phyloP scores from a whole-genome alignment of 2,888 invertebrate genomes.

The Drosophila stalkeri region DNA sequence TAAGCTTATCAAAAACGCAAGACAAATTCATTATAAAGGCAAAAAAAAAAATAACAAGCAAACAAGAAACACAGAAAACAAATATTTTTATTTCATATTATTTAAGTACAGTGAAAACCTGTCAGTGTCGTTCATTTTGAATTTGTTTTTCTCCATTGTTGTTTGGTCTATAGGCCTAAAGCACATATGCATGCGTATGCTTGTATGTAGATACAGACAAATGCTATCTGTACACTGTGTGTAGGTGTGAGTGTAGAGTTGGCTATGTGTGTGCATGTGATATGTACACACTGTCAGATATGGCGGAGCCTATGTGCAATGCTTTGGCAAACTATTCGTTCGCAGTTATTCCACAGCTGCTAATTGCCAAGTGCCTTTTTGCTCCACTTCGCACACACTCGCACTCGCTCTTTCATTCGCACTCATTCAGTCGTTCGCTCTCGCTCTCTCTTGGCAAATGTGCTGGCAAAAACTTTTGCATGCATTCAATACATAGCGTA shows the following conservation, averaged over 20 bases:
- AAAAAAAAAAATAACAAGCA: slow-evolving; percentile 17
- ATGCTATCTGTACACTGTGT: slow-evolving; percentile 35
- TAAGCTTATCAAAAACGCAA: slow-evolving; percentile 64
- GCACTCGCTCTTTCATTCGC: slow-evolving; percentile 1
- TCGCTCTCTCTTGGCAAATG: slow-evolving; percentile 20
- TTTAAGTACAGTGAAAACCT: slow-evolving; percentile 61
- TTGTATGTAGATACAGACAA: slow-evolving; percentile 22
- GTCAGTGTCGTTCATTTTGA: slow-evolving; percentile 65
- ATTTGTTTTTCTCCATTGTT: slow-evolving; percentile 52
- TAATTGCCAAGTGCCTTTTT: slow-evolving; percentile 55
- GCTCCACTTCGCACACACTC: slow-evolving; percentile 50
- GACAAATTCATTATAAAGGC: slow-evolving; percentile 34
- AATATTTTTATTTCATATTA: slow-evolving; percentile 53
- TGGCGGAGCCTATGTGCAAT: slow-evolving; percentile 58
- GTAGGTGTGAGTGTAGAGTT: slow-evolving; percentile 26
- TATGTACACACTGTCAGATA: slow-evolving; percentile 45
- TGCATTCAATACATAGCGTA: slow-evolving; percentile 37
- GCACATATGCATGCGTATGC: slow-evolving; percentile 14
- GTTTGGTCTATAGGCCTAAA: slow-evolving; percentile 50
- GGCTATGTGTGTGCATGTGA: slow-evolving; percentile 11
- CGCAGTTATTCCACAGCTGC: slow-evolving; percentile 43
- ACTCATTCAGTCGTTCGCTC: neutral
- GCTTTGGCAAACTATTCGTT: slow-evolving; percentile 61
- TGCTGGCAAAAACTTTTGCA: slow-evolving; percentile 52
- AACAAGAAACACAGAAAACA: slow-evolving; percentile 27